A percentile compares a stretch with the other conserved stretches of the same genome.
Evolutionary conservation across 2,888 invertebrate genomes (phyloP).

Genomic region (Caenorhabditis becei): DNA sequence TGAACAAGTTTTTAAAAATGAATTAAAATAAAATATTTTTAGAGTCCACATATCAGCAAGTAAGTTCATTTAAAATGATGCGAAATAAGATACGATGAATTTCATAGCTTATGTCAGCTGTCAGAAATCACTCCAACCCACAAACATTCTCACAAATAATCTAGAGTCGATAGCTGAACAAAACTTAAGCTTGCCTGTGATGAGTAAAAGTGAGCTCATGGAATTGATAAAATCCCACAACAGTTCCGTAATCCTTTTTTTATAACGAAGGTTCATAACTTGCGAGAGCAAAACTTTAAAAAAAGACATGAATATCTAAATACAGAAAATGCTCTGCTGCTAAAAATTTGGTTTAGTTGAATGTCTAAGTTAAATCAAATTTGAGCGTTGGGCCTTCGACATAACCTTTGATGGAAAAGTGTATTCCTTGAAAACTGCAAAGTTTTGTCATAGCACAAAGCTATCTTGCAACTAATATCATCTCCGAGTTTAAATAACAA

Average conservation of each 20-base stretch:
- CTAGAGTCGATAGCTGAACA: neutral
- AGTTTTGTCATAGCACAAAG: slow-evolving; percentile 21
- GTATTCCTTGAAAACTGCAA: neutral
- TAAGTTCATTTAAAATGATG: slow-evolving; percentile 41
- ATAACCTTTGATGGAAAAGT: slow-evolving; percentile 49
- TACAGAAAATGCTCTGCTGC: slow-evolving; percentile 44
- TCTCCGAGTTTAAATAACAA: slow-evolving; percentile 37
- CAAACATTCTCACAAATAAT: slow-evolving; percentile 28
- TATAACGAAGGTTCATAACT: too few species aligned
- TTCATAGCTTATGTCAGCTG: slow-evolving; percentile 51
- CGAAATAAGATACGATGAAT: slow-evolving; percentile 44
- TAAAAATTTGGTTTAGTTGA: slow-evolving; percentile 30
- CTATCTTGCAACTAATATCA: slow-evolving; percentile 24
- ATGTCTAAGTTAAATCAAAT: slow-evolving; percentile 42
- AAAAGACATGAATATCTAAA: slow-evolving; percentile 36
- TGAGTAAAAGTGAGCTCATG: neutral
- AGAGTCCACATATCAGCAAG: neutral
- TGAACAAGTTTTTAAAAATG: too few species aligned
- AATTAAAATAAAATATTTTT: too few species aligned
- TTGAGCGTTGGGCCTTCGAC: slow-evolving; percentile 26
- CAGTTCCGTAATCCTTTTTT: too few species aligned
- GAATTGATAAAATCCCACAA: too few species aligned
- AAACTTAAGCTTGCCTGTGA: neutral
- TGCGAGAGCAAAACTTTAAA: too few species aligned
- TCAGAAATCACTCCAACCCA: slow-evolving; percentile 30